Base-by-base conservation (phyloP, 2,797 vertebrate genomes). In the Hyperoplus immaculatus region DNA sequence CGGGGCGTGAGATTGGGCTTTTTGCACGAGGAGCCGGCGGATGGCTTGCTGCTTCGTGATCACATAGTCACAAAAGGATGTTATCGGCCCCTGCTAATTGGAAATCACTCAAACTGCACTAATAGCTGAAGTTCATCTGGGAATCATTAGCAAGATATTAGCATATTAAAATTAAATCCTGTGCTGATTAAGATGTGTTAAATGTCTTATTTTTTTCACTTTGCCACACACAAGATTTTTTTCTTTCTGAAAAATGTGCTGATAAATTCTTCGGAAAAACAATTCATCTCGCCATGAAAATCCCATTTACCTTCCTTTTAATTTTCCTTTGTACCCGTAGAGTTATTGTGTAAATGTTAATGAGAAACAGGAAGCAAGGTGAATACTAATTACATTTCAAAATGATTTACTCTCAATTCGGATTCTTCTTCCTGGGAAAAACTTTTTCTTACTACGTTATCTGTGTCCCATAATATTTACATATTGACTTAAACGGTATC, bases 61-160 rank as follows among this genome's bases (percentile, higher is more conserved):
- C 77, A 65, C 80, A 84, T 18, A 82, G 72, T 72, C 78, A 62
- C 73, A 69, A 79, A 29, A 87, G 72, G 81, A 84, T 86, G 57
- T 63, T 82, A 85, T 89, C 76, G 3, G 66, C 41, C 51, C 66
- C 42, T 61, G 65, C 80, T 91, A 90, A 93, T 88, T 88, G 81
- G 70, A 85, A 91, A 90, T 87, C 80, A 87, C 42, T 89, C 84
- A 88, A 82, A 90, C 65, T 81, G 78, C 81, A 87, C 84, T 87
- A 91, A 88, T 80, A 83, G 82, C 76, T 80, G 46, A 71, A 78
- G 77, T 83, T 89, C 82, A 78, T 66, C 21, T 9, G 87, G 85
- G 87, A 89, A 84, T 87, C 79, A 85, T 88, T 85, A 86, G 75
- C 73, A 64, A 29, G 73, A 78, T 70, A 91, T 92, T 87, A 90